Evolutionary conservation across 2,113 vertebrate genomes (phyloP).

Genomic region (Fulica atra): DNA sequence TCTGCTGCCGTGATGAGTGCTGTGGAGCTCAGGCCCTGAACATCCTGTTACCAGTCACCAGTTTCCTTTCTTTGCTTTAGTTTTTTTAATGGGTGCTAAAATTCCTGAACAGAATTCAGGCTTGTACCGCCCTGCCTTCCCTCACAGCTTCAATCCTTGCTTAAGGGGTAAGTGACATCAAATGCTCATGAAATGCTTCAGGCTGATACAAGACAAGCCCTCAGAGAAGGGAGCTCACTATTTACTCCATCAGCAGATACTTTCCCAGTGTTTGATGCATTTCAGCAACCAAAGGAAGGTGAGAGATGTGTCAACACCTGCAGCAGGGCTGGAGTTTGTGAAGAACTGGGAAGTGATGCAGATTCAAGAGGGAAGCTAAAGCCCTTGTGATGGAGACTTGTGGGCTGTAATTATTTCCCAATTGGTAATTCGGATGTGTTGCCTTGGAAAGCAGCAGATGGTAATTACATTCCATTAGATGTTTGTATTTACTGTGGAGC

Average conservation of each 20-base stretch:
- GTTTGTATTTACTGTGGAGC: slow-evolving; percentile 21
- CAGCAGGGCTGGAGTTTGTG: background rate
- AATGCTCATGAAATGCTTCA: background rate
- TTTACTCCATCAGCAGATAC: background rate
- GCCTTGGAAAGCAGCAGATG: slow-evolving; percentile 23
- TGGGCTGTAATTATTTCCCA: slow-evolving; percentile 48
- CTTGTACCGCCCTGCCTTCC: background rate
- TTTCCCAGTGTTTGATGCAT: background rate
- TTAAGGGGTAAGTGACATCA: background rate
- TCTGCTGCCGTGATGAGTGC: background rate
- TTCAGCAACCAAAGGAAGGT: background rate
- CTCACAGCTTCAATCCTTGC: background rate
- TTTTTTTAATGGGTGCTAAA: background rate
- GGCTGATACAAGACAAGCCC: background rate
- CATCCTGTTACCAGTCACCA: background rate
- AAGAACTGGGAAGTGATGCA: background rate
- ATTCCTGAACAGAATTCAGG: background rate
- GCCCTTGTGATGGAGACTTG: background rate
- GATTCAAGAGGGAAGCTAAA: background rate
- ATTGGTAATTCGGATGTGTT: slow-evolving; percentile 18
- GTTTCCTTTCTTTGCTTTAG: background rate
- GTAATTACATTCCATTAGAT: slow-evolving; percentile 33
- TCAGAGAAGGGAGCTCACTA: background rate
- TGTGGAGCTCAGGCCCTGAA: too few species aligned
- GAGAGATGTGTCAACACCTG: background rate